Evolutionary conservation across 2,113 vertebrate species (phyloP), one percentile per base, ranked within the genome.

Genomic region (Psephotus haematonotus): DNA sequence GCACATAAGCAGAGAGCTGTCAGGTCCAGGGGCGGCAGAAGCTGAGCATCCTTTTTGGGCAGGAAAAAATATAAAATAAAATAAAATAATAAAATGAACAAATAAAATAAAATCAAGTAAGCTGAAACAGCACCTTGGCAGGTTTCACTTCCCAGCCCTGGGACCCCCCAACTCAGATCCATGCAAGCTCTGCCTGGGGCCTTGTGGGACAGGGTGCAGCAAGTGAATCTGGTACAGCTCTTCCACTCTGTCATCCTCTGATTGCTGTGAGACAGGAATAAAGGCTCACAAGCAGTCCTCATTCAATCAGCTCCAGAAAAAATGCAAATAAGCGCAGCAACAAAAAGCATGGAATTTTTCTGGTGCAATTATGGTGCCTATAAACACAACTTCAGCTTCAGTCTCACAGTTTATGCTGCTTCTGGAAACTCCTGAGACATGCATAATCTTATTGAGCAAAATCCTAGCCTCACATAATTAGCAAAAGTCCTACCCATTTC

Each of bases 301-400:
- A n/a, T 88, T 95, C 91, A 91, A 75, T 82, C 67, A 84, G 55
- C 69, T 90, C 82, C 70, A 50, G 93, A 43, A 67, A 64, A 93
- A 92, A 95, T 83, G 88, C 85, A 95, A 92, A 96, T 81, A 82
- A 90, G 43, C 29, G 76, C 68, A 62, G 55, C 65, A 79, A n/a
- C 46, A 63, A 80, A 63, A 5, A 2, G 0, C 17, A 13, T 23
- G 41, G 65, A 80, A 31, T 90, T 90, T 85, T 88, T 74, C 82
- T 93, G 35, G 11, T 90, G 81, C 74, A 62, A 64, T 91, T 97
- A 88, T 39, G 39, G 47, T 82, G 81, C 57, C 62, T 81, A 75
- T 75, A 82, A 95, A 76, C 69, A 79, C 57, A 78, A 82, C 57
- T 87, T 82, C 52, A 88, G 43, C 43, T 88, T 93, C 76, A 70